These are phyloP conservation scores for Ochropleura leucogaster DNA, from an alignment of 2,888 invertebrate genomes.

Conservation along the genomic window DNA sequence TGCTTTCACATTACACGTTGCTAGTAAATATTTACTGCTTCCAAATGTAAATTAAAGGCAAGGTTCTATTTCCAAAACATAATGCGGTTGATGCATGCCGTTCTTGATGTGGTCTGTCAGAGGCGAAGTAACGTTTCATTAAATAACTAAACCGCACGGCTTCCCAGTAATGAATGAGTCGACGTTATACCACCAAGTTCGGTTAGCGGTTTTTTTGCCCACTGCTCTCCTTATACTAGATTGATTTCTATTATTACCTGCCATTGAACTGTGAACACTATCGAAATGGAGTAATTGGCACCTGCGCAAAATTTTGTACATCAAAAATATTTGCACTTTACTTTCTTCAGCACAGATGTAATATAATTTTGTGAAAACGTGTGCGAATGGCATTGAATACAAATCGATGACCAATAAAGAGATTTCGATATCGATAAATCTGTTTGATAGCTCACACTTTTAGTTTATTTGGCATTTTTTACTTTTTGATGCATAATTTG, in stretches of 20 bases:
- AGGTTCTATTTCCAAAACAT: slow-evolving; percentile 64
- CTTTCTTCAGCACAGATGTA: slow-evolving; percentile 64
- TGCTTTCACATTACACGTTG: not conserved
- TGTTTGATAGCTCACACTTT: slow-evolving; percentile 22
- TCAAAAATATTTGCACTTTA: slow-evolving; percentile 68
- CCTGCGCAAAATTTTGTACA: slow-evolving; percentile 69
- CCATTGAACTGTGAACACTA: slow-evolving; percentile 80
- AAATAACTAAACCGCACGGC: slow-evolving; percentile 84
- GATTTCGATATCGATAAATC: slow-evolving; percentile 37
- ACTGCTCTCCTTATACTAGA: slow-evolving; percentile 82
- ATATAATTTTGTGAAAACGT: slow-evolving; percentile 64
- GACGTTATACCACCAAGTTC: slow-evolving; percentile 81
- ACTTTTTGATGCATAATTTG: not conserved
- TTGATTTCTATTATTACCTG: slow-evolving; percentile 85
- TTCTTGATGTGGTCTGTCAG: slow-evolving; percentile 74
- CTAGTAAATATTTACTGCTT: slow-evolving; percentile 3
- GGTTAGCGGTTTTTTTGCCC: slow-evolving; percentile 85
- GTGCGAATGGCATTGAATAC: slow-evolving; percentile 36
- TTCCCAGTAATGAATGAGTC: slow-evolving; percentile 82
- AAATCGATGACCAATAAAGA: slow-evolving; percentile 44
- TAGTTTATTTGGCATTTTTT: slow-evolving; percentile 22
- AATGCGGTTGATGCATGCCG: slow-evolving; percentile 66
- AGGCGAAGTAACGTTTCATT: slow-evolving; percentile 82
- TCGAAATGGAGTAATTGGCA: slow-evolving; percentile 81
- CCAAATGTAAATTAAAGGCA: slow-evolving; percentile 18